Conservation (phyloP, 2,888 invertebrate genomes). For the Amblyjoppa proteus region DNA sequence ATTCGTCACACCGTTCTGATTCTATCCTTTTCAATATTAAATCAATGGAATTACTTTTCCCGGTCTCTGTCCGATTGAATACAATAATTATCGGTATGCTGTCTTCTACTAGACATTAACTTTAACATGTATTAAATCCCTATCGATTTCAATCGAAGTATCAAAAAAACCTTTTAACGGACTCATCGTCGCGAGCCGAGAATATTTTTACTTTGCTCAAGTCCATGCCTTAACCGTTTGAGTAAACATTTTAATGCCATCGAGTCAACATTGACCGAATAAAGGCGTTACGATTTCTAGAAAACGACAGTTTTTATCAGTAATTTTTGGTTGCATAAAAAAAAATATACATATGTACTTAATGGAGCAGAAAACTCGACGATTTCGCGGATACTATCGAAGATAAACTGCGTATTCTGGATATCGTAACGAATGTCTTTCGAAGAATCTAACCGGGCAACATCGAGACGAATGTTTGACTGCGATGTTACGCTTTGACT, state of each 20-base stretch:
- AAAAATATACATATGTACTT: no score
- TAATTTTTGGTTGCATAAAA: no score
- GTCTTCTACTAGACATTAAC: background rate
- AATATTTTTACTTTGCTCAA: background rate
- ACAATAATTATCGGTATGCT: background rate
- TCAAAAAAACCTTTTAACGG: background rate
- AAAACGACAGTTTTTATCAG: background rate
- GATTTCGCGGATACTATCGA: no score
- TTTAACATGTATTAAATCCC: background rate
- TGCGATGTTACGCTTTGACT: background rate
- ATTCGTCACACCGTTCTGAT: conserved; percentile 14
- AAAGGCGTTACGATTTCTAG: background rate
- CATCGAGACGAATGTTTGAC: background rate
- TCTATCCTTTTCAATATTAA: conserved; percentile 17
- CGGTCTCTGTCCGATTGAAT: background rate
- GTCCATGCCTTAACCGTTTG: background rate
- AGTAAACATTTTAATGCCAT: background rate
- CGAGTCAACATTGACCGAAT: background rate
- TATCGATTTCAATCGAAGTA: background rate
- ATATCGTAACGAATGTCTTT: background rate
- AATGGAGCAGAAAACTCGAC: no score
- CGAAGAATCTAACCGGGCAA: background rate
- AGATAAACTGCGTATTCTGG: no score
- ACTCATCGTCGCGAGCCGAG: background rate
- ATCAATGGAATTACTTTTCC: background rate